Base-by-base conservation (phyloP, 2,113 vertebrate genomes). In the Bos indicus region DNA sequence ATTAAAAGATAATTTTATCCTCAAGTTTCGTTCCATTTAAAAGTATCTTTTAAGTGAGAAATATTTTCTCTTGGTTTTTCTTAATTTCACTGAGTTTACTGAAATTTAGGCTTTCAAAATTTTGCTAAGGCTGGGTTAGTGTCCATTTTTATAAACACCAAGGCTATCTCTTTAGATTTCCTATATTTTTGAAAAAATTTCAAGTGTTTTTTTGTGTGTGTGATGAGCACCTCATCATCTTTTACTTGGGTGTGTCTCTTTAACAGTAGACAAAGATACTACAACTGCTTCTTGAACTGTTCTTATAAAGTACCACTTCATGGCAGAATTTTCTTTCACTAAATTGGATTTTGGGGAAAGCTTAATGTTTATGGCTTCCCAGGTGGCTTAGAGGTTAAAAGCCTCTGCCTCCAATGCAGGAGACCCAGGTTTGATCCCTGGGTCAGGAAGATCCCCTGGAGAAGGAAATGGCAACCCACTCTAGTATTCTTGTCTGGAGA, bases 281-380 rank as follows among this genome's bases (percentile, higher is more conserved):
- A 88, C 62, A 92, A 95, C 14, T 86, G 93, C 94, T 96, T 82
- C 7, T 59, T 95, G 95, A 98, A 97, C 97, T 82, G 28, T 56
- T 98, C 77, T 97, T 94, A 54, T 71, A 67, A 97, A 95, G 74
- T 23, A 91, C 30, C 57, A 28, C 89, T 95, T 98, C 97, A 93
- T 89, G 98, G 93, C 89, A 95, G 51, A 94, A 48, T 94, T 97
- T 90, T 97, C 51, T 67, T 98, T 74, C 7, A 1, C 82, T 97
- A 97, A 90, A 85, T 89, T 88, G 93, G 93, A 80, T 93, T 98
- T 98, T 62, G 84, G 93, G 95, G 95, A 96, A 96, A 97, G 84
- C 51, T 90, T 97, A 93, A 88, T 67, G 94, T 87, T 96, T 96
- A 98, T 91, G 64, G 59, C 43, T 46, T 46, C 43, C 43, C 43